Conservation (phyloP, 2,888 invertebrate genomes). For the Lutraria lutraria region DNA sequence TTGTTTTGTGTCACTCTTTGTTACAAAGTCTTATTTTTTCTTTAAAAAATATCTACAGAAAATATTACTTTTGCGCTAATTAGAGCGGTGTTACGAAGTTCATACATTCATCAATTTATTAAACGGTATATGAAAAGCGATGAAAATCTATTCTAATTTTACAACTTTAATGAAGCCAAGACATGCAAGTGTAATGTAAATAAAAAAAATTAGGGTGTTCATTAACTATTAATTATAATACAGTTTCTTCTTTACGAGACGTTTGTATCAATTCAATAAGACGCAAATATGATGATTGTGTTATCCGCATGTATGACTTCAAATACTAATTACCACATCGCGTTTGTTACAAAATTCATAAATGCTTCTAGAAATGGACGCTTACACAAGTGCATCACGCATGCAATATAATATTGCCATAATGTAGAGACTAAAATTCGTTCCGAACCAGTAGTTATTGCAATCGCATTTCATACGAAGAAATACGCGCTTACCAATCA, state of each 20-base stretch:
- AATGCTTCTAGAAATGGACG: neutral
- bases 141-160: neutral
- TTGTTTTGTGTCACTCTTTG: neutral
- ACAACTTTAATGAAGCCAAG: neutral
- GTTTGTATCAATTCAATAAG: neutral
- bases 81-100: neutral
- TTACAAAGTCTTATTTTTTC: neutral
- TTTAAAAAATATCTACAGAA: neutral
- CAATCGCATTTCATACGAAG: slow-evolving; percentile 37
- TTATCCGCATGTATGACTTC: neutral
- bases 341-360: neutral
- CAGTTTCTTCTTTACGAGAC: neutral
- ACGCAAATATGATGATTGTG: neutral
- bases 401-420: neutral
- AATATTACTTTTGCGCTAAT: neutral
- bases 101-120: neutral
- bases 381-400: neutral
- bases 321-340: neutral
- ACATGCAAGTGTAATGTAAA: too few relatives aligned
- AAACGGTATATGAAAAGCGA: neutral
- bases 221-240: neutral
- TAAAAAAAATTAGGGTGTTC: neutral
- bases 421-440: neutral
- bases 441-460: neutral
- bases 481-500: slow-evolving; percentile 44